phyloP scores from a whole-genome alignment of 2,797 vertebrate genomes.

The Gymnoscopelus braueri region DNA sequence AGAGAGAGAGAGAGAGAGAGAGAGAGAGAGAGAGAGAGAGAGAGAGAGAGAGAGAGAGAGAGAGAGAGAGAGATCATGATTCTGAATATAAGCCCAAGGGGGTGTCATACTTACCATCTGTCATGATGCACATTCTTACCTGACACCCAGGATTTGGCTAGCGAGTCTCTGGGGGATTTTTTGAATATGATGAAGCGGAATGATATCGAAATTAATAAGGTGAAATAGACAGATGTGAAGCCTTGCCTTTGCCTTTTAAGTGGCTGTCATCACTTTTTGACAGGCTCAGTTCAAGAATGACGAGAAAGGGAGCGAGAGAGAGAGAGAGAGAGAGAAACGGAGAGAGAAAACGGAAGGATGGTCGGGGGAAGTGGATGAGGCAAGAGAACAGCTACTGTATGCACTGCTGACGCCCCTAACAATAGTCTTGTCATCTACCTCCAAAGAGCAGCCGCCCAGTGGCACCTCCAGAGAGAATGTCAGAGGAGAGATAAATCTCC shows the following conservation, averaged over 20 bases:
- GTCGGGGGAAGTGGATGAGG: constrained; percentile 43
- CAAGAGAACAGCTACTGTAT: constrained; percentile 58
- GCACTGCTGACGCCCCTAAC: constrained; percentile 62
- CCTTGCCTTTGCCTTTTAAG: constrained; percentile 67
- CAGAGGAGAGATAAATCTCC: constrained; percentile 80
- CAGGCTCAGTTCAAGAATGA: constrained; percentile 52
- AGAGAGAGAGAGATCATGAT: constrained; percentile 31
- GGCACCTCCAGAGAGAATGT: constrained; percentile 80
- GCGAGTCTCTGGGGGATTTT: constrained; percentile 52
- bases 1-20: too few species aligned
- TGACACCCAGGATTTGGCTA: constrained; percentile 44
- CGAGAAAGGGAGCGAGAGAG: constrained; percentile 18
- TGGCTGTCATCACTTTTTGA: constrained; percentile 64
- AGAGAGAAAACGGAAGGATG: neutral
- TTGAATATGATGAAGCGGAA: constrained; percentile 56
- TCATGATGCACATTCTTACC: constrained; percentile 50
- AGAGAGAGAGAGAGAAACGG: constrained; percentile 22
- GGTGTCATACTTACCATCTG: constrained; percentile 49
- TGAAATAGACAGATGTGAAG: constrained; percentile 58
- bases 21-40: constrained; percentile 27
- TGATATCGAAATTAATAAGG: constrained; percentile 70
- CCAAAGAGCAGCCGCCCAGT: constrained; percentile 71
- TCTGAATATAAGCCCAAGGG: constrained; percentile 38
- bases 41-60: constrained; percentile 13
- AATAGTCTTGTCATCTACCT: constrained; percentile 76